Conservation (phyloP, 2,113 vertebrate genomes). For the Cebidichthys violaceus region DNA sequence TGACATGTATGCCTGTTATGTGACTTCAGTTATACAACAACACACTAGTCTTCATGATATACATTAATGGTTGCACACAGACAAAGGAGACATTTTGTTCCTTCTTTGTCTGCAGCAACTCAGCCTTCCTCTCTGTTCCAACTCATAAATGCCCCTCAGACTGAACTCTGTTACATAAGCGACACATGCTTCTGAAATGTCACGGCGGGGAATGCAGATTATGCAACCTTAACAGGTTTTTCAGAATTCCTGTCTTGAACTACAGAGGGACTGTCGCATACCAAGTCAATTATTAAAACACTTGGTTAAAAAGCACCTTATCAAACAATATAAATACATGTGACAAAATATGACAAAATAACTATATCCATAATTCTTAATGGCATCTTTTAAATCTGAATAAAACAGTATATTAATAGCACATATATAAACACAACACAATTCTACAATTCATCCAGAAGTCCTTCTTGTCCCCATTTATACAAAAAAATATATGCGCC, state of each 20-base stretch:
- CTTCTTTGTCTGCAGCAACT: background rate
- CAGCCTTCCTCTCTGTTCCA: conserved; percentile 16
- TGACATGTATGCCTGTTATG: background rate
- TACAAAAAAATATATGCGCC: background rate
- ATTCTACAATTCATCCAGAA: background rate
- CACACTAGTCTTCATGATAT: background rate
- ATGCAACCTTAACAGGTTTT: background rate
- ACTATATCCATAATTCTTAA: background rate
- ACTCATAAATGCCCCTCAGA: background rate
- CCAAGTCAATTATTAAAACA: background rate
- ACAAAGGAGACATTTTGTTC: background rate
- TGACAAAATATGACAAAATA: background rate
- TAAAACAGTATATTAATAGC: conserved; percentile 12
- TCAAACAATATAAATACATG: conserved; percentile 14
- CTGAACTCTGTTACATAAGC: background rate
- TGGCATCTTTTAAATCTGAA: background rate
- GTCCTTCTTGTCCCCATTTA: background rate
- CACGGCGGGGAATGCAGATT: background rate
- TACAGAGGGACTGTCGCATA: background rate
- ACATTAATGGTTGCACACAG: conserved; percentile 7
- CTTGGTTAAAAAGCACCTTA: background rate
- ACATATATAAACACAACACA: conserved; percentile 28
- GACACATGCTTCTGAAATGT: background rate
- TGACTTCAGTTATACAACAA: conserved; percentile 21
- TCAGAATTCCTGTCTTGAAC: background rate